These are phyloP conservation scores for Chelidonichthys spinosus DNA, from an alignment of 2,797 vertebrate genomes.

Conservation along the genomic window DNA sequence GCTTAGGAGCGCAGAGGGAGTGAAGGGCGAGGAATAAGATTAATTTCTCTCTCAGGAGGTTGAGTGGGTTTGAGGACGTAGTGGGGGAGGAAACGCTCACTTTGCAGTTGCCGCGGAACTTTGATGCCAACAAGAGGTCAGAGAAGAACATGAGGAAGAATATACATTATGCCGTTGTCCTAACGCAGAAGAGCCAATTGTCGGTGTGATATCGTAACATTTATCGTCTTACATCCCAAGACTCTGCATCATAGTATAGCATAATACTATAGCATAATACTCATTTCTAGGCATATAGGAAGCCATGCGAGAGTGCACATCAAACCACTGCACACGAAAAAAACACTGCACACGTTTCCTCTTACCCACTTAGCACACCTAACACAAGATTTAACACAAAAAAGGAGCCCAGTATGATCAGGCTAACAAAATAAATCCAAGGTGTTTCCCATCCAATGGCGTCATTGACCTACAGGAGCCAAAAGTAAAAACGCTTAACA, in stretches of 20 bases:
- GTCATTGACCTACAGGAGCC: constrained; percentile 94
- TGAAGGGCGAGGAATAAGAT: constrained; percentile 83
- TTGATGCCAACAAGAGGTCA: constrained; percentile 36
- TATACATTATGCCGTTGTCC: background rate
- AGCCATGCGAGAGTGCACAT: constrained; percentile 14
- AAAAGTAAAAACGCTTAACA: constrained; percentile 58
- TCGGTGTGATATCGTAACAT: constrained; percentile 7
- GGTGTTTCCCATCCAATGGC: constrained; percentile 96
- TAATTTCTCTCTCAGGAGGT: constrained; percentile 78
- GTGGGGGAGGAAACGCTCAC: constrained; percentile 59
- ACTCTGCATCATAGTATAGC: constrained; percentile 5
- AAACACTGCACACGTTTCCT: constrained; percentile 80
- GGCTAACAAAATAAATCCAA: constrained; percentile 99
- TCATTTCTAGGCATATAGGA: constrained; percentile 15
- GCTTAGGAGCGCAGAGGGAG: constrained; percentile 77
- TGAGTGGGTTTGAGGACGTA: constrained; percentile 54
- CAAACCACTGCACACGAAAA: constrained; percentile 56
- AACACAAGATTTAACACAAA: constrained; percentile 99
- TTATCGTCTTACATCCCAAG: constrained; percentile 3
- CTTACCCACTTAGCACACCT: constrained; percentile 99
- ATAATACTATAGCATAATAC: background rate
- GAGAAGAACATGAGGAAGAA: constrained; percentile 3
- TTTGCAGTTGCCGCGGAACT: constrained; percentile 58
- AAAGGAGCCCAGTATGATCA: constrained; percentile 99
- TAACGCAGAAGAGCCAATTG: background rate